Percentiles rank a stretch among this genome's conserved stretches.
Evolutionary conservation across 2,113 vertebrate species (phyloP).

Genomic region (Campylomormyrus numenius): DNA sequence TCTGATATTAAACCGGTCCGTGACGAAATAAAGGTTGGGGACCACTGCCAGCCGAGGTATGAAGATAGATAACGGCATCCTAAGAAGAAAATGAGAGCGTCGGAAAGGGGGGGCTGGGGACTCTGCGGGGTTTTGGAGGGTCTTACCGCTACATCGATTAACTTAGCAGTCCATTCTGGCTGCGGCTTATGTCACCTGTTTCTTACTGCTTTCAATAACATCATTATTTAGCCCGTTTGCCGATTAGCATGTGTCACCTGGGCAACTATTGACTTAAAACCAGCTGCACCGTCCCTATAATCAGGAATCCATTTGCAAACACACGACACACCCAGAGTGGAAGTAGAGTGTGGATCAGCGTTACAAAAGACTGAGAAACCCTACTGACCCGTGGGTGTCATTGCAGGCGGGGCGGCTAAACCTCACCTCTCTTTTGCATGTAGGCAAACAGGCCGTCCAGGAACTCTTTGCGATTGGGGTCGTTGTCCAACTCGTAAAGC

Average conservation of each 20-base stretch:
- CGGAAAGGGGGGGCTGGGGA: not conserved
- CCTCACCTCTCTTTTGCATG: slow-evolving; percentile 93
- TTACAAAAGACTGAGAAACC: not conserved
- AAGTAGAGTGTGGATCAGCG: not conserved
- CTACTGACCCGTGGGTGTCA: not conserved
- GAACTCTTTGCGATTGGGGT: slow-evolving; percentile 88
- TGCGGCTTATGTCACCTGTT: not conserved
- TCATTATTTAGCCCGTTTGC: not conserved
- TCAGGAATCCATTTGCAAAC: not conserved
- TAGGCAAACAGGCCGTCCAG: slow-evolving; percentile 91
- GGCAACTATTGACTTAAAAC: not conserved
- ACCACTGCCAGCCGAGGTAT: not conserved
- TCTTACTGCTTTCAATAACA: not conserved
- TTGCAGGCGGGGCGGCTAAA: not conserved
- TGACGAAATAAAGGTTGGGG: no score
- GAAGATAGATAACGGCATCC: not conserved
- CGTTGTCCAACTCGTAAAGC: slow-evolving; percentile 90
- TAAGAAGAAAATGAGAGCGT: not conserved
- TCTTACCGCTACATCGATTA: not conserved
- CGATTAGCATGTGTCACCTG: not conserved
- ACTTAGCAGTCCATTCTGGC: no score
- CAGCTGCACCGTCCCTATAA: not conserved
- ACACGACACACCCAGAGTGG: not conserved
- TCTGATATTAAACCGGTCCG: no score
- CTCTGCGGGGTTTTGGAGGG: not conserved